Evolutionary conservation across 2,113 vertebrate genomes (phyloP).

Genomic region (Erythrocercus mccallii): DNA sequence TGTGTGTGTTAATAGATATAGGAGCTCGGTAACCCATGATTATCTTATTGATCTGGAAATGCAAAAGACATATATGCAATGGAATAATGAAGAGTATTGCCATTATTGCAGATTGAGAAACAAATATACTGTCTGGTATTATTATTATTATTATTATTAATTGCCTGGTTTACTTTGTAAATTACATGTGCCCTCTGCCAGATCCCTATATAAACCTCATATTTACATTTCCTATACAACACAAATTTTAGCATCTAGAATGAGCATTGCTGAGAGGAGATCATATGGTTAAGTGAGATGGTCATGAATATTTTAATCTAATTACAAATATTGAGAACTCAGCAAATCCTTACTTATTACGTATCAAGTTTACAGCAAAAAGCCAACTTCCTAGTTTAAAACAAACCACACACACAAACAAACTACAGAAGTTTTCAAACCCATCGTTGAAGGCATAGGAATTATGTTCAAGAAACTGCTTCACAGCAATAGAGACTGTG

Average conservation of each 20-base stretch:
- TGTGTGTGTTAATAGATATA: background rate
- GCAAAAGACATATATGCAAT: slow-evolving; percentile 43
- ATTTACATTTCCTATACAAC: background rate
- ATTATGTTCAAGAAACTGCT: slow-evolving; percentile 24
- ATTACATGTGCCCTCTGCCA: background rate
- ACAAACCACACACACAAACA: background rate
- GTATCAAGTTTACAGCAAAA: background rate
- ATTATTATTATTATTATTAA: background rate
- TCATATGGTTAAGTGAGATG: background rate
- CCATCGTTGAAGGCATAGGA: background rate
- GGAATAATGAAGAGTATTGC: background rate
- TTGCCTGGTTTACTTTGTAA: background rate
- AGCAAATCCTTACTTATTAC: background rate
- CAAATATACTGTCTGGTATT: background rate
- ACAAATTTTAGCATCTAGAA: background rate
- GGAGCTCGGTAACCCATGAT: slow-evolving; percentile 32
- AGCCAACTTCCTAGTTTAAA: background rate
- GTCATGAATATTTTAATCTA: slow-evolving; percentile 10
- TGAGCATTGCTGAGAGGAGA: background rate
- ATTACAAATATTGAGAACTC: background rate
- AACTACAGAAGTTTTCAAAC: background rate
- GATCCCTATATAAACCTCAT: background rate
- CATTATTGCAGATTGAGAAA: background rate
- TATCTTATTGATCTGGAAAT: slow-evolving; percentile 63
- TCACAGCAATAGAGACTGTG: background rate